Conservation (phyloP, 1,140 invertebrate species). For the Drosophila carrolli region DNA sequence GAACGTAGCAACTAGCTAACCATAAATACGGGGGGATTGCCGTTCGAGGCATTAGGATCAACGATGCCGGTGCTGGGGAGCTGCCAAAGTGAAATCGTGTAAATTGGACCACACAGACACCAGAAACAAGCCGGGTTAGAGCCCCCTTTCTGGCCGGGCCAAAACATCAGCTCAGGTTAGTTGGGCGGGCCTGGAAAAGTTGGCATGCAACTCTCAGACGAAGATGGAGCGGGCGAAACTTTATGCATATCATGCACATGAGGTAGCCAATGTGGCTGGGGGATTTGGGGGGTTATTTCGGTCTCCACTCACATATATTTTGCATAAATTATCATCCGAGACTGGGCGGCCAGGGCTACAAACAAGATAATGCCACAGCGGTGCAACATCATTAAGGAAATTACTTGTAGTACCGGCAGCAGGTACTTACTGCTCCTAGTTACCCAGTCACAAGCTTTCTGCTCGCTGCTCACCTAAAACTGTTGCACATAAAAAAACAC, state of each 20-base stretch:
- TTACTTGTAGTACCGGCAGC: conserved; percentile 75
- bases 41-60: conserved; percentile 49
- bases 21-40: conserved; percentile 57
- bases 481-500: conserved; percentile 6
- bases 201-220: conserved; percentile 43
- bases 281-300: conserved; percentile 23
- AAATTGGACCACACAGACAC: conserved; percentile 80
- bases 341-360: conserved; percentile 38
- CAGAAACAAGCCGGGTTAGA: conserved; percentile 49
- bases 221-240: conserved; percentile 42
- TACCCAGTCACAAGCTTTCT: conserved; percentile 31
- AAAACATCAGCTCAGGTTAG: conserved; percentile 27
- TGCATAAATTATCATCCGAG: conserved; percentile 76
- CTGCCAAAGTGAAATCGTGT: conserved; percentile 76
- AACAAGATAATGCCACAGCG: conserved; percentile 80
- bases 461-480: background rate
- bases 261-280: conserved; percentile 3
- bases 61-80: conserved; percentile 29
- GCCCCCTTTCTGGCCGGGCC: conserved; percentile 13
- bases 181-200: conserved; percentile 60
- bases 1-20: conserved; percentile 68
- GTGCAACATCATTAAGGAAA: conserved; percentile 81
- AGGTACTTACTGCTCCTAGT: conserved; percentile 59
- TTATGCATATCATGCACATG: conserved; percentile 53
- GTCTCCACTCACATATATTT: conserved; percentile 66